Conservation (phyloP, 1,140 invertebrate species). For the Trichonephila clavata region DNA sequence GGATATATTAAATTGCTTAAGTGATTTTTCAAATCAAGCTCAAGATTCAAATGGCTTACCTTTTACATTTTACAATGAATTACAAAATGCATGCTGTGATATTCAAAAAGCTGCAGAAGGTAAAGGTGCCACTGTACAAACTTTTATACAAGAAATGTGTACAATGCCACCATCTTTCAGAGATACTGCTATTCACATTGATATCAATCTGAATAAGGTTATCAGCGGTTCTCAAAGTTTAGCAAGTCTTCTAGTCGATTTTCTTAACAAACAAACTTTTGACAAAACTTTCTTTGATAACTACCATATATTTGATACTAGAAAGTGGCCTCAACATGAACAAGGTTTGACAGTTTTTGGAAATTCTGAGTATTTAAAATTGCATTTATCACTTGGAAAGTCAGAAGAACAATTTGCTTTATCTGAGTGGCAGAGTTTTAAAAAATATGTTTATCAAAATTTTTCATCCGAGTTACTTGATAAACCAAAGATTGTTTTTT, state of each 20-base stretch:
- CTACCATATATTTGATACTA: slow-evolving; percentile 17
- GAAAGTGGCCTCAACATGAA: not conserved
- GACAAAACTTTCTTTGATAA: not conserved
- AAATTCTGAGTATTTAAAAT: not conserved
- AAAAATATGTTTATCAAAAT: not conserved
- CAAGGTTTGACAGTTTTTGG: not conserved
- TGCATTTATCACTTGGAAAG: not conserved
- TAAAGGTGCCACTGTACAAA: not conserved
- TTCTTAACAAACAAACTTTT: not conserved
- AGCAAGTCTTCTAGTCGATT: not conserved
- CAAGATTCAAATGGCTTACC: not conserved
- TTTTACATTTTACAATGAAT: not conserved
- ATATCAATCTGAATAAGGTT: not conserved
- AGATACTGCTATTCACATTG: too few relatives aligned
- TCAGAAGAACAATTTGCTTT: not conserved
- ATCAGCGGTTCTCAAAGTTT: not conserved
- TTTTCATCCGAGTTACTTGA: not conserved
- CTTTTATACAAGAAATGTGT: not conserved
- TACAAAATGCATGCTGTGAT: not conserved
- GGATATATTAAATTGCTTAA: slow-evolving; percentile 20
- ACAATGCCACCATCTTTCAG: not conserved
- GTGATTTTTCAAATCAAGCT: not conserved
- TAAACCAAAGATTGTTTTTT: not conserved
- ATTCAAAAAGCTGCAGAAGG: not conserved
- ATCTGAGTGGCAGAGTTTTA: not conserved